Base-by-base conservation (phyloP, 2,113 vertebrate species). In the Scatophagus argus region DNA sequence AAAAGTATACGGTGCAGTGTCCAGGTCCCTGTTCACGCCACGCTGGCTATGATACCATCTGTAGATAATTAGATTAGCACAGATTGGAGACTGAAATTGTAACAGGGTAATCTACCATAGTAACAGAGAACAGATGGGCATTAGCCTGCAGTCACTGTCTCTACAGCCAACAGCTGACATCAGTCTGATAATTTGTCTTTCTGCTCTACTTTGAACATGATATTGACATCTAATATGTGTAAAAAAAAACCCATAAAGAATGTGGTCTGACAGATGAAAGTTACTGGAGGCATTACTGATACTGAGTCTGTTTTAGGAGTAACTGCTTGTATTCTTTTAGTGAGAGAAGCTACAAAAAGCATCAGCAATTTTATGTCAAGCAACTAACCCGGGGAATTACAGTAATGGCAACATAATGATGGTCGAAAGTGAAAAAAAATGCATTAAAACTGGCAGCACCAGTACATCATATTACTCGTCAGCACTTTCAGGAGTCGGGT, bases 31-130 rank as follows among this genome's bases (percentile, higher is more conserved):
- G 29, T 21, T 32, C 27, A 19, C 72, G 27, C 69, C 52, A n/a
- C 46, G 36, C 54, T 41, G 51, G 54, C 70, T 46, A 59, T 51
- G 61, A 74, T 74, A 38, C 63, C 82, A 83, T 90, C 79, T 79
- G 85, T 52, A 68, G 81, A 84, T 89, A 87, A 88, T 88, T 80
- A 85, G 73, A 90, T 88, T 88, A 84, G 74, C 83, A 72, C 67
- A 83, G 77, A 86, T 77, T 64, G 54, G 52, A 89, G 58, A 63
- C 72, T 41, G 77, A 82, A 67, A 82, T 72, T 82, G 58, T 72
- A 74, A 70, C 64, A 58, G 34, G 62, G 51, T 86, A 85, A 88
- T 90, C 82, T 88, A 43, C 39, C 79, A 69, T 43, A 63, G 65
- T 69, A 77, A 87, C 73, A 51, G 74, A 59, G 65, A 81, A 83